Conservation (phyloP, 2,888 invertebrate genomes). For the Ecdyonurus torrentis region DNA sequence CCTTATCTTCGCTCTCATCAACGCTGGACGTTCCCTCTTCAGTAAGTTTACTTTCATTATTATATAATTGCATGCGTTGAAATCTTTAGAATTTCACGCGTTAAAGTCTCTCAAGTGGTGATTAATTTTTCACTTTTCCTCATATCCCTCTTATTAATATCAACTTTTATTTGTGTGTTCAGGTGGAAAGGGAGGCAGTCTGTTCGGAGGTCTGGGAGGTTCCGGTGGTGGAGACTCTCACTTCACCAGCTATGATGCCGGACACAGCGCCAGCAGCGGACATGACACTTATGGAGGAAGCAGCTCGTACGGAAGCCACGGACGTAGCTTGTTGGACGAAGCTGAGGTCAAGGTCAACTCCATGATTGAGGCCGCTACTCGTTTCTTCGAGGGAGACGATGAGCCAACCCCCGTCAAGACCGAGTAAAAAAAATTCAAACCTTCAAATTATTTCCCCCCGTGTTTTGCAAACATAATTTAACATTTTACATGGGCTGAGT, state of each 20-base stretch:
- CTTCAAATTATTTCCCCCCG: not conserved
- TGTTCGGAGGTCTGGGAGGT: not conserved
- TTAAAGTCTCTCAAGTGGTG: too few relatives aligned
- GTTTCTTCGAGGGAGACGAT: slow-evolving; percentile 3
- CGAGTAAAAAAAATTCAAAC: not conserved
- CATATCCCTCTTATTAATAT: not conserved
- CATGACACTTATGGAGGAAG: not conserved
- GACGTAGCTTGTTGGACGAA: not conserved
- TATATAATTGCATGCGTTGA: not conserved
- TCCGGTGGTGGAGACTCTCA: not conserved
- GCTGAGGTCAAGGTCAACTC: slow-evolving; percentile 2
- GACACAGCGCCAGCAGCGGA: not conserved
- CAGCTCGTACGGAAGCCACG: not conserved
- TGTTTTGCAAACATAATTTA: too few relatives aligned
- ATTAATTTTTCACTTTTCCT: too few relatives aligned
- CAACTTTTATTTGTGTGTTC: not conserved
- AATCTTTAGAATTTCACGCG: not conserved
- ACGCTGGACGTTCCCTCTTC: slow-evolving; percentile 29
- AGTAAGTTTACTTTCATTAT: not conserved
- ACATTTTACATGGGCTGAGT: not conserved
- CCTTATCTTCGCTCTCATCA: slow-evolving; percentile 59
- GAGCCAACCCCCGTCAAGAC: not conserved
- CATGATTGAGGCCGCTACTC: not conserved
- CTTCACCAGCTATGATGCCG: not conserved
- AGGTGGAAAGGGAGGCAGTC: not conserved